These are phyloP conservation scores for Xenopus borealis DNA, from an alignment of 2,113 vertebrate genomes.

Conservation along the genomic window DNA sequence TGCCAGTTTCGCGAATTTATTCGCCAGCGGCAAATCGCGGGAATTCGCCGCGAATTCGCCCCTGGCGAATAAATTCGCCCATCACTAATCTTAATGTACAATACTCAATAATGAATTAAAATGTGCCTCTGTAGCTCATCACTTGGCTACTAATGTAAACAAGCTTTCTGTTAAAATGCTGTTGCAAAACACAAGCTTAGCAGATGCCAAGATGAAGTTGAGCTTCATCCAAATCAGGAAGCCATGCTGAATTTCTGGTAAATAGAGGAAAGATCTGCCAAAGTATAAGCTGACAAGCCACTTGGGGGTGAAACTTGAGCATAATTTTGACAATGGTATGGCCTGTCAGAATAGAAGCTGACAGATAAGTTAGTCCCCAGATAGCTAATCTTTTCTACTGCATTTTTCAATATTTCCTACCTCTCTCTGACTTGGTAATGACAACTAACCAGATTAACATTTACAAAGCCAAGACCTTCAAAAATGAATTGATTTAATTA, in stretches of 20 bases:
- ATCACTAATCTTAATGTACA: background rate
- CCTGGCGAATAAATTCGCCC: too few species aligned
- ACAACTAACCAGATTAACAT: background rate
- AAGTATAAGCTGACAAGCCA: slow-evolving; percentile 4
- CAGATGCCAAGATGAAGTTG: slow-evolving; percentile 9
- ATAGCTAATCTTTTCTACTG: too few species aligned
- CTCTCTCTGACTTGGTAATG: slow-evolving; percentile 14
- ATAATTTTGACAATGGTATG: background rate
- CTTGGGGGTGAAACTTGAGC: slow-evolving; percentile 3
- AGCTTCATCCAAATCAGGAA: slow-evolving; percentile 10
- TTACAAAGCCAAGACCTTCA: slow-evolving; percentile 22
- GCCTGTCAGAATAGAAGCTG: too few species aligned
- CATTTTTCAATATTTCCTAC: too few species aligned
- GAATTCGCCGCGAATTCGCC: too few species aligned
- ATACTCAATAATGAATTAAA: background rate
- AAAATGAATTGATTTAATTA: slow-evolving; percentile 41
- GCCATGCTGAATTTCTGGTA: slow-evolving; percentile 17
- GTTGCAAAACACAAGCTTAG: slow-evolving; percentile 7
- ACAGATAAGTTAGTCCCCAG: too few species aligned
- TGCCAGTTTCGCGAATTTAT: too few species aligned
- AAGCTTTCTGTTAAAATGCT: slow-evolving; percentile 12
- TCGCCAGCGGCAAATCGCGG: too few species aligned
- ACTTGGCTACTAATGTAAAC: background rate
- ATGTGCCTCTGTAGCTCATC: background rate
- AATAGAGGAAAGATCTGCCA: slow-evolving; percentile 7